Evolutionary conservation across 2,113 vertebrate genomes (phyloP).

Genomic region (Prionailurus bengalensis): DNA sequence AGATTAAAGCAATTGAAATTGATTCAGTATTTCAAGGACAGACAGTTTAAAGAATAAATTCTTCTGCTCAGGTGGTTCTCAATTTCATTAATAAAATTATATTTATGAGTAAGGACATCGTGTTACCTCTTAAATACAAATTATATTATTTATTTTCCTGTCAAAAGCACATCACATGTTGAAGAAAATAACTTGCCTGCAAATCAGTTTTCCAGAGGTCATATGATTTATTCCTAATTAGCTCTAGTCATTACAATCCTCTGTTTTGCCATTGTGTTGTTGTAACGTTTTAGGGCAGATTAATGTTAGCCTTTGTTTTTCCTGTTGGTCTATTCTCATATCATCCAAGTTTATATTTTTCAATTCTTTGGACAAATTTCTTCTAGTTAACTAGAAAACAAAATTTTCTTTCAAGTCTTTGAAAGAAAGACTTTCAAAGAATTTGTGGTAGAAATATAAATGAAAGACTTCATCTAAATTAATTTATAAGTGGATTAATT

Average conservation of each 20-base stretch:
- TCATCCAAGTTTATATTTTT: background rate
- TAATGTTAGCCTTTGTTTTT: background rate
- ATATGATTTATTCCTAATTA: background rate
- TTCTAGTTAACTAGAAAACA: background rate
- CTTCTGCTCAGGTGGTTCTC: background rate
- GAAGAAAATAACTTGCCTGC: background rate
- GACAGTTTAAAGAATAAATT: slow-evolving; percentile 19
- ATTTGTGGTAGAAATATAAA: background rate
- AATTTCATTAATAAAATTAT: slow-evolving; percentile 53
- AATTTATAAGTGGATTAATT: background rate
- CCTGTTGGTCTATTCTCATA: background rate
- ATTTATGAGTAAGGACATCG: background rate
- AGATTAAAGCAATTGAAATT: slow-evolving; percentile 5
- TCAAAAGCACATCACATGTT: background rate
- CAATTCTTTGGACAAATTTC: background rate
- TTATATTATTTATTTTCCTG: slow-evolving; percentile 35
- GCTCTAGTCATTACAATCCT: background rate
- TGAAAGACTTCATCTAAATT: background rate
- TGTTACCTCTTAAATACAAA: background rate
- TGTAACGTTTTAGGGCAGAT: background rate
- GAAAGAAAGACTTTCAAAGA: background rate
- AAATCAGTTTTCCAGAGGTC: background rate
- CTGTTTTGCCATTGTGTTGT: background rate
- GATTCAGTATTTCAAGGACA: slow-evolving; percentile 27
- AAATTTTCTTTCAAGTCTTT: slow-evolving; percentile 18